phyloP scores from a whole-genome alignment of 2,888 invertebrate genomes.

The Tenthredo scrophulariae region DNA sequence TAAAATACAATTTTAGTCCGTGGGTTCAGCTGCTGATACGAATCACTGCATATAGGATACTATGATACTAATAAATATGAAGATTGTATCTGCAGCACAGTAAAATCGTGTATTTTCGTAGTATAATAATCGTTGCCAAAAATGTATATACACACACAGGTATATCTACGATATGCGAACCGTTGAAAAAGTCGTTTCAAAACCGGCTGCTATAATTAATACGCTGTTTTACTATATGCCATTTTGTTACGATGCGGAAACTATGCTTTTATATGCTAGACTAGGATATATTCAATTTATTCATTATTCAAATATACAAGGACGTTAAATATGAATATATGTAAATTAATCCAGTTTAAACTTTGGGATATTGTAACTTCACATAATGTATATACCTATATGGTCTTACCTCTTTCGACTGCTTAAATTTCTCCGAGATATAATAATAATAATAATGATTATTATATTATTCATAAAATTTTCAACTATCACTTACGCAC shows the following conservation, averaged over 20 bases:
- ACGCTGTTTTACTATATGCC: neutral
- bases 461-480: neutral
- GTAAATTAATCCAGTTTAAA: constrained; percentile 36
- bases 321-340: neutral
- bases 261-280: neutral
- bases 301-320: constrained; percentile 28
- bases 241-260: constrained; percentile 19
- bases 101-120: neutral
- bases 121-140: constrained; percentile 4
- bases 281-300: constrained; percentile 19
- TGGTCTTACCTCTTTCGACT: neutral
- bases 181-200: neutral
- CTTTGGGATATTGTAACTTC: neutral
- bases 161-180: neutral
- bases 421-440: neutral
- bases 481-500: neutral
- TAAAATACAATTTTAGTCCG: too few relatives aligned
- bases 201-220: neutral
- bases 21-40: neutral
- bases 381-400: too few relatives aligned
- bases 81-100: neutral
- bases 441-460: neutral
- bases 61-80: neutral
- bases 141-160: neutral
- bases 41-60: neutral